These are phyloP conservation scores for Polyommatus icarus DNA, from an alignment of 2,888 invertebrate species.

Conservation along the genomic window DNA sequence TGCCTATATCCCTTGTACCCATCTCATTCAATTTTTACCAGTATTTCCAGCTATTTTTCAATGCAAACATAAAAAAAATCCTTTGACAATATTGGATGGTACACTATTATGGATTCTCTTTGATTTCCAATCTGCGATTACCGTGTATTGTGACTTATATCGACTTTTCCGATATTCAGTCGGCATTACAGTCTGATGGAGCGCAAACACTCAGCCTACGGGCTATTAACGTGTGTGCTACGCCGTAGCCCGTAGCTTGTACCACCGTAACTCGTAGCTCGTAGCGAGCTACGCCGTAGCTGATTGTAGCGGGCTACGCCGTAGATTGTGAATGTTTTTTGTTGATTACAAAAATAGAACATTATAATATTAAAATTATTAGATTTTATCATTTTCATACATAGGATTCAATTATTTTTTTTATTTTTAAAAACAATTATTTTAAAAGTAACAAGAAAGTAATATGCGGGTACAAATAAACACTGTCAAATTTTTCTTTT, in stretches of 20 bases:
- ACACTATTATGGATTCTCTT: neutral
- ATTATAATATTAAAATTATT: no score
- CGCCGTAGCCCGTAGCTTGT: neutral
- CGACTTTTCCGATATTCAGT: slow-evolving; percentile 11
- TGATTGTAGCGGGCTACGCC: no score
- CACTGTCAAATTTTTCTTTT: neutral
- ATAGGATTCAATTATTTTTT: no score
- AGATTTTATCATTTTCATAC: no score
- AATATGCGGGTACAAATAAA: no score
- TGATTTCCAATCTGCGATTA: neutral
- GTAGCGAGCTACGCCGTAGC: neutral
- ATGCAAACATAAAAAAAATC: no score
- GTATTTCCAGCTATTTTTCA: no score
- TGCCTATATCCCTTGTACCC: no score
- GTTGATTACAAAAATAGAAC: neutral
- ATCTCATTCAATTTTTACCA: no score
- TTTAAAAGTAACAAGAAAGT: no score
- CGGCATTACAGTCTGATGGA: neutral
- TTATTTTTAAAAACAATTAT: no score
- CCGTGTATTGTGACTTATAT: neutral
- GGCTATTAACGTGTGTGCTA: slow-evolving; percentile 3
- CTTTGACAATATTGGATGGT: neutral
- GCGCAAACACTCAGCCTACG: slow-evolving; percentile 8
- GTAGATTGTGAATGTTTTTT: no score
- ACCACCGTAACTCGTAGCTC: neutral